Evolutionary conservation across 2,888 invertebrate genomes (phyloP).

Genomic region (Stenotaenia linearis): DNA sequence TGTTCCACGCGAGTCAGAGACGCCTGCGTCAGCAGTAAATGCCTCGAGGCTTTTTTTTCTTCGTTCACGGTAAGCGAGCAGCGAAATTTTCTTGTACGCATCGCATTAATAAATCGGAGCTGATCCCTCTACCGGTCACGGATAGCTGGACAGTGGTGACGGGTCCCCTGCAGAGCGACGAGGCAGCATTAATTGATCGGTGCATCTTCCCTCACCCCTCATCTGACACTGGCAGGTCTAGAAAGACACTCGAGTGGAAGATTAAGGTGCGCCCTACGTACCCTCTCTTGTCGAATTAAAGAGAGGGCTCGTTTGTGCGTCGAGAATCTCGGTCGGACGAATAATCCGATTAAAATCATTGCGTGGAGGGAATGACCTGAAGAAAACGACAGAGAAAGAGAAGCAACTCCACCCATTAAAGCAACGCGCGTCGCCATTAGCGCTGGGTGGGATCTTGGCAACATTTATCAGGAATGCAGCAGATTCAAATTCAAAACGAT

Average conservation of each 20-base stretch:
- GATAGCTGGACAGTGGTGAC: background rate
- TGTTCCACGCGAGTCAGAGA: background rate
- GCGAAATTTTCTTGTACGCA: background rate
- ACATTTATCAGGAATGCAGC: conserved; percentile 4
- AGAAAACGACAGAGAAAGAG: background rate
- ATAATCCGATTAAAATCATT: conserved; percentile 9
- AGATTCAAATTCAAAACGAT: conserved; percentile 9
- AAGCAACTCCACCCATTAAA: background rate
- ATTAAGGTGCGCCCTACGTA: background rate
- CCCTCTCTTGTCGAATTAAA: background rate
- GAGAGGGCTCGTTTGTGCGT: background rate
- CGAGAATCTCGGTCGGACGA: background rate
- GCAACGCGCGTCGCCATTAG: background rate
- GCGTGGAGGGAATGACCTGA: conserved; percentile 9
- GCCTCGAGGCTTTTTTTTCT: background rate
- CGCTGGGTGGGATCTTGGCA: conserved; percentile 5
- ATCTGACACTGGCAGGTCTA: background rate
- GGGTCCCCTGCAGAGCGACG: background rate
- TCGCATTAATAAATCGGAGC: background rate
- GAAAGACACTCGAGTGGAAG: conserved; percentile 4
- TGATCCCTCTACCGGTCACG: background rate
- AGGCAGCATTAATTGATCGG: conserved; percentile 10
- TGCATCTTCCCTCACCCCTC: background rate
- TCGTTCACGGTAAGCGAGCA: background rate
- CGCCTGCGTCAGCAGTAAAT: background rate